Evolutionary conservation across 2,888 invertebrate species (phyloP).

Genomic region (Cheilosia vulpina): DNA sequence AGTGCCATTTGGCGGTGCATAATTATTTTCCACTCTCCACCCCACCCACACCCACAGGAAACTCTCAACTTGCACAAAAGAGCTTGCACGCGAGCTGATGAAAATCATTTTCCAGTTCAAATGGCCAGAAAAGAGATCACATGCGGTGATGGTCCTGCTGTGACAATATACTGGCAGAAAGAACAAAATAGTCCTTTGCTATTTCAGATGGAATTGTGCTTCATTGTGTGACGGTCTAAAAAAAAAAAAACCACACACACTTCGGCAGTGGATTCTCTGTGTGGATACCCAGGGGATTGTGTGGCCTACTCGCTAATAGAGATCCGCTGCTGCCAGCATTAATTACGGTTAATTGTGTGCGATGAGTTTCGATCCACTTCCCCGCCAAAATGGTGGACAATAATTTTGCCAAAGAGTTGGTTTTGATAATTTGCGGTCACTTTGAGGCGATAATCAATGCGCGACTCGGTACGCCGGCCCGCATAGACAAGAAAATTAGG

Average conservation of each 20-base stretch:
- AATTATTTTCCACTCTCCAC: constrained; percentile 57
- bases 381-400: constrained; percentile 29
- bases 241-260: constrained; percentile 15
- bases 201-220: constrained; percentile 39
- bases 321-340: constrained; percentile 57
- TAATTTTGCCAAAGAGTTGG: constrained; percentile 50
- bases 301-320: constrained; percentile 29
- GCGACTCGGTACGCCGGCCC: not conserved
- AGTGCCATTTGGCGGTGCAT: constrained; percentile 43
- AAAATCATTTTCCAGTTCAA: constrained; percentile 70
- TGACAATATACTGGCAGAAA: constrained; percentile 6
- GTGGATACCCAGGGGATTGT: constrained; percentile 19
- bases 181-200: constrained; percentile 12
- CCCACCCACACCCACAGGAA: not conserved
- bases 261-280: constrained; percentile 40
- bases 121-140: constrained; percentile 40
- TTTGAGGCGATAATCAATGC: constrained; percentile 54
- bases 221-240: constrained; percentile 44
- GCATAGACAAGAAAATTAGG: not conserved
- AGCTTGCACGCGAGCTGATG: constrained; percentile 45
- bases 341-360: constrained; percentile 67
- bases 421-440: constrained; percentile 58
- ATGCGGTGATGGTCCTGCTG: constrained; percentile 29
- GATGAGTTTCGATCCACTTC: constrained; percentile 61
- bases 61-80: constrained; percentile 15